Conservation (phyloP, 2,113 vertebrate species). For the Cinclus cinclus region DNA sequence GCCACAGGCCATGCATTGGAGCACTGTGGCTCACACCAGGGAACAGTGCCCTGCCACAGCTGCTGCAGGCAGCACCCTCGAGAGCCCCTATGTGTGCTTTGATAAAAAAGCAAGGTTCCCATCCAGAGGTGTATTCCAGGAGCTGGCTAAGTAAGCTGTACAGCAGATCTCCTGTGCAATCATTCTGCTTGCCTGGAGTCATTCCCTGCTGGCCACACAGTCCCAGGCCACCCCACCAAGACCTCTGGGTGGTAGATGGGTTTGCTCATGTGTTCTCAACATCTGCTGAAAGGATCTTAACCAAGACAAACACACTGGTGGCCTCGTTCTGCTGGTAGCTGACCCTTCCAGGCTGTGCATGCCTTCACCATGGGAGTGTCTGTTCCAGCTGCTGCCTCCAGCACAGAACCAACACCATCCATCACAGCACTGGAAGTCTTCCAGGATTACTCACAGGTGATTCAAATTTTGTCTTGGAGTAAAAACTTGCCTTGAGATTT, state of each 20-base stretch:
- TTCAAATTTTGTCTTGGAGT: neutral
- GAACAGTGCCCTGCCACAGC: neutral
- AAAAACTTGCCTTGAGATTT: neutral
- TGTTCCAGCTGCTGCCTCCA: neutral
- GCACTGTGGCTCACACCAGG: rapidly evolving
- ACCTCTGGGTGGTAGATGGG: neutral
- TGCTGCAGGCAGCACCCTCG: neutral
- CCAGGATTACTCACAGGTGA: neutral
- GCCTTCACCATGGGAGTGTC: neutral
- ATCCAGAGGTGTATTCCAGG: neutral
- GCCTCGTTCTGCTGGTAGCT: neutral
- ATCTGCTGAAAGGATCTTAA: neutral
- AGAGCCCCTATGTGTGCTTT: neutral
- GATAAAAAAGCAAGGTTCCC: neutral
- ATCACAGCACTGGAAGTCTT: neutral
- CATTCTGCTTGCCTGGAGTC: neutral
- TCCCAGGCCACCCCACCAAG: neutral
- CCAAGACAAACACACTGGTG: neutral
- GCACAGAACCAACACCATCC: neutral
- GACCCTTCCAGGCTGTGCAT: neutral
- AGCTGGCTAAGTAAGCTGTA: neutral
- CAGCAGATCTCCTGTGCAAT: neutral
- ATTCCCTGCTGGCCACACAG: neutral
- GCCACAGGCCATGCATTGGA: neutral
- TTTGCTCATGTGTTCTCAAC: neutral